A percentile compares a stretch with the other conserved stretches of the same genome.
These are phyloP conservation scores for Lepidocyrtinus sp. DNA, from an alignment of 2,888 invertebrate species.

Conservation along the genomic window DNA sequence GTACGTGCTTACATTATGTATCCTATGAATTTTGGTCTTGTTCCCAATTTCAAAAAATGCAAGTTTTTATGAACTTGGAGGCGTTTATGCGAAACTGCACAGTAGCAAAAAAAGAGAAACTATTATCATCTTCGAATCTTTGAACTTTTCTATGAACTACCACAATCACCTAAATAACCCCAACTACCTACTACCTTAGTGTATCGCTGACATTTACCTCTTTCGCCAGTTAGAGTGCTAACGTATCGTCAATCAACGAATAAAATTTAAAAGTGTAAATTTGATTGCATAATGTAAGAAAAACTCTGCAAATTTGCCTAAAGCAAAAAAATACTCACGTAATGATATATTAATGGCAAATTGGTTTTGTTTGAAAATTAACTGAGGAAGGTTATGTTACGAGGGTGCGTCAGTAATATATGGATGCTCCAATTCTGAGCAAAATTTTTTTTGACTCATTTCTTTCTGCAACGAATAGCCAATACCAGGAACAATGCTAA, in stretches of 20 bases:
- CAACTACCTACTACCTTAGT: background rate
- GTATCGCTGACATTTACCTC: background rate
- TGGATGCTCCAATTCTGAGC: background rate
- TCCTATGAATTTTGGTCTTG: background rate
- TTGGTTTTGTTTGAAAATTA: slow-evolving; percentile 2
- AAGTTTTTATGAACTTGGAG: slow-evolving; percentile 48
- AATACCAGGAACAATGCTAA: background rate
- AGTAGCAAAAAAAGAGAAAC: background rate
- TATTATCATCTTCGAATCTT: no score
- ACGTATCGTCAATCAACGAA: background rate
- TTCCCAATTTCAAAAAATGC: slow-evolving; percentile 22
- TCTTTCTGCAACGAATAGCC: background rate
- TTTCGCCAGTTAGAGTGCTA: background rate
- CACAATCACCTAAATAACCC: background rate
- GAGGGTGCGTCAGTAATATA: slow-evolving; percentile 28
- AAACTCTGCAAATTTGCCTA: slow-evolving; percentile 10
- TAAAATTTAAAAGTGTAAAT: slow-evolving; percentile 23
- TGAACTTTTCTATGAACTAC: no score
- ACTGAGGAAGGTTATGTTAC: slow-evolving; percentile 22
- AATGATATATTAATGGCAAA: slow-evolving; percentile 15
- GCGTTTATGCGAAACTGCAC: background rate
- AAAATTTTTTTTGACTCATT: background rate
- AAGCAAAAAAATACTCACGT: slow-evolving; percentile 5
- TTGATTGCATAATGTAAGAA: slow-evolving; percentile 26
- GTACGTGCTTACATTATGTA: background rate